Conservation (phyloP, 2,888 invertebrate genomes). For the Stictocephala bisonia region DNA sequence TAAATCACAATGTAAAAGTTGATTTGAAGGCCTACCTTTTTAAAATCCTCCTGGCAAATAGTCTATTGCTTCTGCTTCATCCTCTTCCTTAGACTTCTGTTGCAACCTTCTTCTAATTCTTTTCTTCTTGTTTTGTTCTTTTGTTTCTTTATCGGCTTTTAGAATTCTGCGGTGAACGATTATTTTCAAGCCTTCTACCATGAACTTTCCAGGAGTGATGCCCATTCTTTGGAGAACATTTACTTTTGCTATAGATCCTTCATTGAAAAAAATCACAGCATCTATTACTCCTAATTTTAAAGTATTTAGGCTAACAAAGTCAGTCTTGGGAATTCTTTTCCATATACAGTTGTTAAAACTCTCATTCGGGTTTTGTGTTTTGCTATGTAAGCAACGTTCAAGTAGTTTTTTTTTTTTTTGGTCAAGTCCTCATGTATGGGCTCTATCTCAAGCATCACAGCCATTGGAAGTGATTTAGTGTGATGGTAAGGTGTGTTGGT, state of each 20-base stretch:
- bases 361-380: constrained; percentile 29
- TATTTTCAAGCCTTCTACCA: constrained; percentile 17
- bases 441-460: constrained; percentile 31
- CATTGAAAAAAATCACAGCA: constrained; percentile 2
- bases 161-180: constrained; percentile 20
- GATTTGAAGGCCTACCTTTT: too few relatives aligned
- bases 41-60: too few relatives aligned
- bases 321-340: constrained; percentile 21
- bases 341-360: constrained; percentile 41
- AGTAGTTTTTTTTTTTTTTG: constrained; percentile 41
- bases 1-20: too few relatives aligned
- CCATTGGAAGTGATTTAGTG: constrained; percentile 12
- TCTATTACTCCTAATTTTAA: constrained; percentile 20
- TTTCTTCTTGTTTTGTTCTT: constrained; percentile 30
- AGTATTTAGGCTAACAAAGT: constrained; percentile 17
- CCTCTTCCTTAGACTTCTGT: constrained; percentile 24
- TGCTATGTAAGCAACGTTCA: constrained; percentile 46
- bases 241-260: not conserved
- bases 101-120: constrained; percentile 4
- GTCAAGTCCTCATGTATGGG: too few relatives aligned
- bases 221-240: constrained; percentile 27
- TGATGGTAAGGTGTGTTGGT: constrained; percentile 27
- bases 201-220: constrained; percentile 24
- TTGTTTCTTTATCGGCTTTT: constrained; percentile 16
- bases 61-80: not conserved